Evolutionary conservation across 2,113 vertebrate species (phyloP), one percentile per base, ranked within the genome.

Genomic region (Recurvirostra avosetta): DNA sequence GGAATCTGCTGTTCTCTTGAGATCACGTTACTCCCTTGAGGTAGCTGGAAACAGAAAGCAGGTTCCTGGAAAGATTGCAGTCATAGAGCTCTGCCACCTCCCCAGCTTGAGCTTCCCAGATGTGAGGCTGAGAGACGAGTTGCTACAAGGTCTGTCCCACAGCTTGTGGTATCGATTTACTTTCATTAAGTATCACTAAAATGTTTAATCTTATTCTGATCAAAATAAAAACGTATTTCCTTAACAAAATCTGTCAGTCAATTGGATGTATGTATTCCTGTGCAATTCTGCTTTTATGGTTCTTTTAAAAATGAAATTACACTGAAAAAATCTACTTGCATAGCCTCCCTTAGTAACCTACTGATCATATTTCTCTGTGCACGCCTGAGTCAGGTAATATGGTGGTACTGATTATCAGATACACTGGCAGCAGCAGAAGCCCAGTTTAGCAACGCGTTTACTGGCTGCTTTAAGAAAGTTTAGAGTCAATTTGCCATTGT

Each of bases 171-270:
- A 74, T 78, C 16, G 2, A n/a, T 76, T 86, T 61, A 10, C 41
- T 74, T 84, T 74, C 22, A 55, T 77, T 84, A 63, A 93, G n/a
- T 38, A 38, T 70, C 53, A 53, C 36, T 65, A 49, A 92, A 79
- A 68, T 56, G 32, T 53, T 30, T 58, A 55, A 43, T 52, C 26
- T 66, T 76, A 23, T 61, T 76, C 58, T 62, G 71, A 75, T 66
- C 50, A 76, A 94, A 96, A 90, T 41, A 90, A 95, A 87, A 43
- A 1, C 21, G 75, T 12, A 66, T 59, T 85, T 90, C 52, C 36
- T 25, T 71, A 29, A 82, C 22, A 63, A 76, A 85, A 55, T 52
- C 43, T 72, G 40, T 75, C 65, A 66, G 8, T 70, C 19, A 38
- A 4, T 45, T 72, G 12, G 26, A 89, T 53, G 72, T 34, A 41